Evolutionary conservation across 2,797 vertebrate species (phyloP).

Genomic region (Myiotriccus ornatus): DNA sequence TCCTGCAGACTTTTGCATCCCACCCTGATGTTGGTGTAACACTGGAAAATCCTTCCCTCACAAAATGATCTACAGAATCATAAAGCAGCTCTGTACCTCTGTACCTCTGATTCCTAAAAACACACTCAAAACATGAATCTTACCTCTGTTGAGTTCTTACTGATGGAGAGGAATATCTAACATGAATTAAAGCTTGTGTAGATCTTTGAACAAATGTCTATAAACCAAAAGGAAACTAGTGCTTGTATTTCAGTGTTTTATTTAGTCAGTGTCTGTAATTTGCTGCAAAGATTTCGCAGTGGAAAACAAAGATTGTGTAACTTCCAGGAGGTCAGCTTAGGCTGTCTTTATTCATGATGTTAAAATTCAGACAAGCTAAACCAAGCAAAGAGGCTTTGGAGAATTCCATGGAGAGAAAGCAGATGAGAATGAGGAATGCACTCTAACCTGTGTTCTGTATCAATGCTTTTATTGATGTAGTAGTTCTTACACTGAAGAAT

Average conservation of each 20-base stretch:
- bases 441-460: background rate
- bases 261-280: background rate
- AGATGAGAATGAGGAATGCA: background rate
- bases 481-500: background rate
- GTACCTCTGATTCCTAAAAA: background rate
- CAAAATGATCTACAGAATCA: background rate
- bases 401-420: fast-evolving
- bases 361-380: background rate
- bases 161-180: background rate
- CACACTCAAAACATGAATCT: background rate
- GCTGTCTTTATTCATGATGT: background rate
- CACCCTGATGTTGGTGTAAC: background rate
- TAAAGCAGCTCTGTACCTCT: background rate
- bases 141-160: background rate
- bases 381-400: background rate
- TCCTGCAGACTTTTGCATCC: background rate
- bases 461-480: background rate
- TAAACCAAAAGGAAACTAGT: background rate
- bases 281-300: background rate
- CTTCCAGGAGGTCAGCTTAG: background rate
- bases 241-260: background rate
- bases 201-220: background rate
- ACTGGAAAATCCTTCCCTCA: background rate
- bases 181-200: background rate
- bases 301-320: background rate